phyloP scores from a whole-genome alignment of 2,888 invertebrate genomes.

The Polymixis flavicincta region DNA sequence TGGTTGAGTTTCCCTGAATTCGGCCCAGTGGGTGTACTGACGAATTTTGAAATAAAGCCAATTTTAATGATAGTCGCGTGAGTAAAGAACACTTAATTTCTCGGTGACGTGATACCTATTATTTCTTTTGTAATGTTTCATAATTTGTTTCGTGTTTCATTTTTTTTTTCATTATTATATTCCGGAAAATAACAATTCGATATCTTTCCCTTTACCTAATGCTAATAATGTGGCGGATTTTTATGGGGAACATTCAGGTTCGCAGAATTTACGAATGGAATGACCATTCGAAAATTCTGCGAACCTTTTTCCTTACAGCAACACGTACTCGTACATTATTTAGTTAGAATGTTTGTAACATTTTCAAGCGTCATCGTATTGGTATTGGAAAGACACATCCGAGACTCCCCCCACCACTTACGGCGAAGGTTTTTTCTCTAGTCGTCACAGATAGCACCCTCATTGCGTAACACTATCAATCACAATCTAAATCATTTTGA shows the following conservation, averaged over 20 bases:
- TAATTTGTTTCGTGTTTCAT: slow-evolving; percentile 26
- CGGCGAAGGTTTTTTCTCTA: background rate
- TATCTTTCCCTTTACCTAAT: background rate
- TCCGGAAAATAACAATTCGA: slow-evolving; percentile 10
- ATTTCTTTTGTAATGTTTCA: slow-evolving; percentile 37
- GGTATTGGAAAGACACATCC: background rate
- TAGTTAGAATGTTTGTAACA: background rate
- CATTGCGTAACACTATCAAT: no score
- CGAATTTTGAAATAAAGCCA: slow-evolving; percentile 58
- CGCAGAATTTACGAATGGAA: background rate
- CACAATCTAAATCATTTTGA: no score
- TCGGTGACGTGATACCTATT: slow-evolving; percentile 25
- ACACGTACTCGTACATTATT: no score
- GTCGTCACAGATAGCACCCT: no score
- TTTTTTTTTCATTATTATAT: background rate
- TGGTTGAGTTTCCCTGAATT: slow-evolving; percentile 18
- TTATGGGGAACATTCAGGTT: background rate
- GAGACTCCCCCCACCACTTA: background rate
- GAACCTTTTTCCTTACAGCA: background rate
- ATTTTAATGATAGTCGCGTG: slow-evolving; percentile 54
- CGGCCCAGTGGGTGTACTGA: slow-evolving; percentile 11
- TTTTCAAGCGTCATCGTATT: background rate
- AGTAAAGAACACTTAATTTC: slow-evolving; percentile 27
- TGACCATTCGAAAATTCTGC: no score
- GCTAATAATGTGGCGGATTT: background rate